Base-by-base conservation (phyloP, 2,888 invertebrate genomes). In the Sarcophaga caerulescens region DNA sequence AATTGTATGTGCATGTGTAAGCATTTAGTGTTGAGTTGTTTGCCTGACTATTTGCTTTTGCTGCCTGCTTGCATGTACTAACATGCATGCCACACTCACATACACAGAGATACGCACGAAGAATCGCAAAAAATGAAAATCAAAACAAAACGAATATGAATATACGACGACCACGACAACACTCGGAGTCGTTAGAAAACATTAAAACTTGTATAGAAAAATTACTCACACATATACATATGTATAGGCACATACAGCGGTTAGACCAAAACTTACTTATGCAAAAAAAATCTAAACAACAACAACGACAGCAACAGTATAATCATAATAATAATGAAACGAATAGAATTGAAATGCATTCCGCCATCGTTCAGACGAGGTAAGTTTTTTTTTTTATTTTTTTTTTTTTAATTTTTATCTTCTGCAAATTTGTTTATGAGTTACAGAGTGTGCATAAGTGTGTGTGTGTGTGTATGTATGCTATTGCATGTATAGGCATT, bases 31-130 rank as follows among this genome's bases (percentile, higher is more conserved):
- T 52, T 52, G 17, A 52, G 52, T 52, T 17, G 52, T 52, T 52
- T 52, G 87, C 81, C 74, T 59, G 74, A 63, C 74, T 52, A 52
- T 52, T 79, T 84, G 79, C 66, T 77, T 77, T 21, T 14, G n/a
- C 21, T 47, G 47, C 14, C 47, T 47, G 47, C 23, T 35, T 70
- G 84, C 79, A 57, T 84, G 83, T n/a, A 35, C 35, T 35, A 35
- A 35, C 35, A 35, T 69, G 62, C 52, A 57, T 74, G 75, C 74
- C 80, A 88, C 74, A 35, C 10, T 35, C 35, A 35, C 23, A 87
- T 86, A 87, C 86, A 65, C 85, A 87, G 83, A 90, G 89, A 63
- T 62, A 90, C 88, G 89, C 88, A 90, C 60, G 78, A 57, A 71
- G 62, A 71, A 19, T 73, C 62, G 47, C 59, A 52, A 81, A 78